Percentiles rank a stretch among this genome's conserved stretches.
Conservation (phyloP, 2,888 invertebrate genomes). For the Drosophila borealis region DNA sequence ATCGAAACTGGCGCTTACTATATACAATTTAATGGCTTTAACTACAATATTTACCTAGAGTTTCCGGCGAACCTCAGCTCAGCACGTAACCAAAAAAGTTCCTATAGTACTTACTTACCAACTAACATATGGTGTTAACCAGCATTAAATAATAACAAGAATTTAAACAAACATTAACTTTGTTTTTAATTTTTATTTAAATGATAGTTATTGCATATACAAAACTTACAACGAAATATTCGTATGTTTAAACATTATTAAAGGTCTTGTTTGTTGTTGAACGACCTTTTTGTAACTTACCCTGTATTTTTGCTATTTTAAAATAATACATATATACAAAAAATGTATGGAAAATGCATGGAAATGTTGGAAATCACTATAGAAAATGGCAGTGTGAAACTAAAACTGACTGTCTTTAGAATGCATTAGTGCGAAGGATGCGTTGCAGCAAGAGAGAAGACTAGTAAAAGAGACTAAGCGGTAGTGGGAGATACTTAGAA, state of each 20-base stretch:
- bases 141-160: conserved; percentile 29
- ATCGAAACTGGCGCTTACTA: conserved; percentile 38
- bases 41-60: conserved; percentile 13
- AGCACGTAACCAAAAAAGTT: conserved; percentile 59
- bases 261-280: conserved; percentile 30
- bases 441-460: conserved; percentile 47
- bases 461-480: conserved; percentile 67
- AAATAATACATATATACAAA: conserved; percentile 83
- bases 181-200: conserved; percentile 66
- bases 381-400: conserved; percentile 66
- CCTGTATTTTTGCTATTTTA: conserved; percentile 78
- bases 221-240: conserved; percentile 66
- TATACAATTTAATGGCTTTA: conserved; percentile 37
- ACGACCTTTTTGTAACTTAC: conserved; percentile 54
- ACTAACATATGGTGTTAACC: conserved; percentile 13
- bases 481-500: conserved; percentile 17
- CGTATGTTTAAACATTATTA: conserved; percentile 44
- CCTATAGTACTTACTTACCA: conserved; percentile 48
- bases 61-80: conserved; percentile 18
- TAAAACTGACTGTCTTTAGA: conserved; percentile 48
- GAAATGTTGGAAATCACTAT: conserved; percentile 58
- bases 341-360: conserved; percentile 59
- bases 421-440: conserved; percentile 25
- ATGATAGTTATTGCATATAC: conserved; percentile 60
- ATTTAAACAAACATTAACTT: conserved; percentile 21